Evolutionary conservation across 2,888 invertebrate species (phyloP), one percentile per base, ranked within the genome.

Genomic region (Serrognathus titanus): DNA sequence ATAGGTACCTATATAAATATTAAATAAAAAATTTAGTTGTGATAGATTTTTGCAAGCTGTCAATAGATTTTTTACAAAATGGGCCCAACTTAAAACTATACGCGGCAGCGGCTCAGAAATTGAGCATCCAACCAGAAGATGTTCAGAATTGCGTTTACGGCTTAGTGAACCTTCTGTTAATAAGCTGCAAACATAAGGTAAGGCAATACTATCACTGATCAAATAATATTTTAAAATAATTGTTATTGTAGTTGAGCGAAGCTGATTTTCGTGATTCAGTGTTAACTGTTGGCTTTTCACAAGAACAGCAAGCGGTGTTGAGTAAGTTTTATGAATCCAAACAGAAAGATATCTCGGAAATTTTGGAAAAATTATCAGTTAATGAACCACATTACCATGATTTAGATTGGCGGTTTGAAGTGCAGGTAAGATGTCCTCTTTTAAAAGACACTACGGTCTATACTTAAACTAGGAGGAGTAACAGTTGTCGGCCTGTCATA

Each of bases 161-260:
- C 13, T 75, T 92, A 51, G 82, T 89, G n/a, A 86, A 89, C 73
- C 79, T 91, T 48, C 78, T 91, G 48, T 77, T 89, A 12, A 85
- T 90, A 75, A 84, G 85, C 62, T 86, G 86, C 65, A 88, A 86
- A 76, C 81, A 86, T 61, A 85, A 86, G 78, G 87, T 87, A 74
- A 78, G 78, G 77, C 35, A 16, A 47, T 35, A 3, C 16, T 16
- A 16, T 31, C 11, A 47, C 16, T 39, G 8, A 41, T 16, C 20
- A 10, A 52, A 43, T 20, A 9, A 40, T 12, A 39, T 39, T 39
- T 3, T 8, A 12, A 40, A 40, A 5, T 7, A 60, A 57, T 46
- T 7, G 6, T 31, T 31, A 43, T 71, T 78, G 58, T 64, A 82
- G 81, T 66, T 83, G 49, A 79, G 71, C 61, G 73, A 77, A 38